A percentile compares a stretch with the other conserved stretches of the same genome.
phyloP scores from a whole-genome alignment of 2,888 invertebrate species.

The Crioceris asparagi region DNA sequence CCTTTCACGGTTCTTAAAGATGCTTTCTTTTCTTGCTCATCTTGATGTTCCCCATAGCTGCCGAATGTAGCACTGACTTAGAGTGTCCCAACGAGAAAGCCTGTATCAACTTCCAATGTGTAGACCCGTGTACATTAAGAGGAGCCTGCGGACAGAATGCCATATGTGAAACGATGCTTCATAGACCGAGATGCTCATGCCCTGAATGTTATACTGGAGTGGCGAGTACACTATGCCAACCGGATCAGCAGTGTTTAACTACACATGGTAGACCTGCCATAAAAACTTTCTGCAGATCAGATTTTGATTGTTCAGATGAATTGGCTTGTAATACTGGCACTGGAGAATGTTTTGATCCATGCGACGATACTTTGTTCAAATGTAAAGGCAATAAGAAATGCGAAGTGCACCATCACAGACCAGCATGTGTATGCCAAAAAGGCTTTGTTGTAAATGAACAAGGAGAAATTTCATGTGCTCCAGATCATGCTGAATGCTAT shows the following conservation, averaged over 20 bases:
- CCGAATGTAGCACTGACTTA: slow-evolving; percentile 79
- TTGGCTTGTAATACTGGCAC: slow-evolving; percentile 60
- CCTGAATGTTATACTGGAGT: slow-evolving; percentile 79
- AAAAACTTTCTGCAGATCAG: slow-evolving; percentile 49
- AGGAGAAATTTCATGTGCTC: slow-evolving; percentile 79
- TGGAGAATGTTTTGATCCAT: slow-evolving; percentile 73
- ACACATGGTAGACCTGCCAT: slow-evolving; percentile 49
- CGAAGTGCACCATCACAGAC: slow-evolving; percentile 74
- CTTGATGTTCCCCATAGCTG: slow-evolving; percentile 33
- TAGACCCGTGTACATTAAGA: slow-evolving; percentile 81
- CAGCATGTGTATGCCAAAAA: slow-evolving; percentile 80
- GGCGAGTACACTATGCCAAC: slow-evolving; percentile 67
- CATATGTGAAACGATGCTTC: slow-evolving; percentile 72
- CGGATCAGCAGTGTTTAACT: slow-evolving; percentile 66
- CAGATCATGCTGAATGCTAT: slow-evolving; percentile 65
- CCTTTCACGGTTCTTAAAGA: slow-evolving; percentile 81
- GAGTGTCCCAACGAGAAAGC: slow-evolving; percentile 88
- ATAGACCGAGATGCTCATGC: slow-evolving; percentile 79
- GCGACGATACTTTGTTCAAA: slow-evolving; percentile 52
- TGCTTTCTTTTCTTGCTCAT: slow-evolving; percentile 51
- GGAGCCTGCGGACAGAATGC: slow-evolving; percentile 86
- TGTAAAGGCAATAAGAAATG: slow-evolving; percentile 80
- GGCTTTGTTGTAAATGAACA: slow-evolving; percentile 80
- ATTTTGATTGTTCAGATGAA: slow-evolving; percentile 63
- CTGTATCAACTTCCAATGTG: slow-evolving; percentile 82